phyloP scores from a whole-genome alignment of 2,888 invertebrate genomes.

The Ptilodon capucinus region DNA sequence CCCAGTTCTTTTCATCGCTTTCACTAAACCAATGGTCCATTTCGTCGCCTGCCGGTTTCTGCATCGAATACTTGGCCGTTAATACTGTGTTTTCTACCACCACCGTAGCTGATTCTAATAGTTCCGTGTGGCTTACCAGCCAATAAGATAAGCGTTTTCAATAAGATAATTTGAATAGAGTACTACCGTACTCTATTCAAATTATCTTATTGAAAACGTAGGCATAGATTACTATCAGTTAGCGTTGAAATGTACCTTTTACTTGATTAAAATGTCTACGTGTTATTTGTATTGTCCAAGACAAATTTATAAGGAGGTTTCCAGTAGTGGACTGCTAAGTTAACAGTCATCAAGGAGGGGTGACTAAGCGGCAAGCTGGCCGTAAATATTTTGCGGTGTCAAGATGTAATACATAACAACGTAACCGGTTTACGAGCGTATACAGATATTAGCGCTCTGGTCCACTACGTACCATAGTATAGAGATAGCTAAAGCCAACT shows the following conservation, averaged over 20 bases:
- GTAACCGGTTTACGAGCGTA: conserved; percentile 25
- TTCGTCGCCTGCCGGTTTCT: neutral
- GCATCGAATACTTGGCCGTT: neutral
- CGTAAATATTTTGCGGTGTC: conserved; percentile 12
- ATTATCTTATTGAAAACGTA: no score
- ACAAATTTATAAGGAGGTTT: conserved; percentile 14
- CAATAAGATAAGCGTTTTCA: no score
- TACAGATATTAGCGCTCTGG: conserved; percentile 26
- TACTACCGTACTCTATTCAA: no score
- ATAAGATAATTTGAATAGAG: neutral
- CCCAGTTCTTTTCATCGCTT: neutral
- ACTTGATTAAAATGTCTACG: neutral
- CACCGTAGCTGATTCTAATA: no score
- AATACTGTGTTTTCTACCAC: no score
- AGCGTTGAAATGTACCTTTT: no score
- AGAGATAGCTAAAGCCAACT: neutral
- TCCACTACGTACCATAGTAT: conserved; percentile 18
- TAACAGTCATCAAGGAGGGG: neutral
- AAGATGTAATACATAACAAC: conserved; percentile 7
- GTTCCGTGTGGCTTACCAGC: no score
- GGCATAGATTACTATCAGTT: no score
- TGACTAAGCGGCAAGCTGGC: conserved; percentile 22
- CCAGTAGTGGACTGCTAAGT: conserved; percentile 11
- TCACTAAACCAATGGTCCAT: neutral
- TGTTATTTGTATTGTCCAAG: neutral